Evolutionary conservation across 2,113 vertebrate genomes (phyloP).

Genomic region (Thalassarche chlororhynchos): DNA sequence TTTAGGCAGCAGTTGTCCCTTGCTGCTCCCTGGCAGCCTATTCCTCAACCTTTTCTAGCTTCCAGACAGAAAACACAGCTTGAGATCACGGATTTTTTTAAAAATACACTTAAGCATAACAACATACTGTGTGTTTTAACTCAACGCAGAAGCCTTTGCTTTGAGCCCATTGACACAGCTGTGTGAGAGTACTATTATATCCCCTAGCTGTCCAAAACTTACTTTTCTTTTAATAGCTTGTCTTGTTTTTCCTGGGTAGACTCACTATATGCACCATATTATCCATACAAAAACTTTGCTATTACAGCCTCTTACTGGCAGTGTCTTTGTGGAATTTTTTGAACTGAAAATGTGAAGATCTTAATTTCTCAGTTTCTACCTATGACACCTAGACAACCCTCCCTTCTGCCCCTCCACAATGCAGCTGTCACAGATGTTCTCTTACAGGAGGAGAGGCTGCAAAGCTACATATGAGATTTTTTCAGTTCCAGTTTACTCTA

Average conservation of each 20-base stretch:
- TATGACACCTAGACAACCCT: not conserved
- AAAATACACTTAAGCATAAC: conserved; percentile 8
- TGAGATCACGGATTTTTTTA: not conserved
- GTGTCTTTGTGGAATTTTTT: not conserved
- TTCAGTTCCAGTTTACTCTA: not conserved
- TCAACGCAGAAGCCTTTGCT: not conserved
- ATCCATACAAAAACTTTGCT: not conserved
- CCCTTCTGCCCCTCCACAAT: not conserved
- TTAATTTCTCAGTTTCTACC: not conserved
- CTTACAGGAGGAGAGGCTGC: not conserved
- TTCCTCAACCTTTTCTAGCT: not conserved
- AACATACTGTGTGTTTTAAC: not conserved
- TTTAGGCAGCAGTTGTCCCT: not conserved
- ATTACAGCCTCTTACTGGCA: not conserved
- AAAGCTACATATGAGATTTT: not conserved
- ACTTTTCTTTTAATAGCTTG: not conserved
- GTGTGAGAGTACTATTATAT: not conserved
- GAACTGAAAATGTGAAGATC: not conserved
- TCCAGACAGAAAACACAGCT: conserved; percentile 25
- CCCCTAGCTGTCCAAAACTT: not conserved
- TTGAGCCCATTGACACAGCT: conserved; percentile 22
- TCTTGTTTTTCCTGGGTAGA: not conserved
- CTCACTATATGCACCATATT: not conserved
- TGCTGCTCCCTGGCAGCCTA: not conserved
- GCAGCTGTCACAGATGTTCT: not conserved